Base-by-base conservation (phyloP, 2,888 invertebrate genomes). In the Philonicus albiceps region DNA sequence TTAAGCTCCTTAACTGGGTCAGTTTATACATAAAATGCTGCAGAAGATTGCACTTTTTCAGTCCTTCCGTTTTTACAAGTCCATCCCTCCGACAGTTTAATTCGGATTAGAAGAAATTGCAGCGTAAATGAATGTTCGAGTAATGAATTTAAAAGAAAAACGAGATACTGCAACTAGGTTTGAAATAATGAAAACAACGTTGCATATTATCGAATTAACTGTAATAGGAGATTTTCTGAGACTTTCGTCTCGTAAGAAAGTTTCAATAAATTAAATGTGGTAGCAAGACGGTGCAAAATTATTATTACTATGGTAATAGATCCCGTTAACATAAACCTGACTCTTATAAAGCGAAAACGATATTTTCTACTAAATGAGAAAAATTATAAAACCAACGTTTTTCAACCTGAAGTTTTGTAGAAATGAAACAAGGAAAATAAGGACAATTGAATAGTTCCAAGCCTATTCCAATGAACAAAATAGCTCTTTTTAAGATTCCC, bases 1-100 rank as follows among this genome's bases (percentile, higher is more conserved):
- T 55, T 55, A 81, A 81, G 55, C 55, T 49, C 55, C 27, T 81
- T 64, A 81, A 81, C 81, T 81, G 34, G 64, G 81, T 81, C 81
- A 81, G 34, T 64, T 53, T 55, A 19, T 81, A 8, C 55, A 55
- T 31, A 19, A 31, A 81, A 34, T 81, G 49, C 43, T 6, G 30
- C 11, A 31, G 74, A 37, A 74, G n/a, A 74, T 74, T 74, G 37
- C 74, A 16, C 64, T 64, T 22, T 64, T 19, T 19, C 64, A 55
- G 22, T 55, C 22, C 22, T 55, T 55, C n/a, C 55, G 7, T 55
- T 55, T 55, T 55, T 55, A 22, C 22, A 64, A 64, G 64, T 64
- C 19, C 8, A 64, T 64, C 64, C 27, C 3, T 11, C 64, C 64
- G 22, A 22, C 64, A 64, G 22, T 64, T 64, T 19, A 64, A 22